Base-by-base conservation (phyloP, 2,113 vertebrate genomes). In the Thomomys bottae region DNA sequence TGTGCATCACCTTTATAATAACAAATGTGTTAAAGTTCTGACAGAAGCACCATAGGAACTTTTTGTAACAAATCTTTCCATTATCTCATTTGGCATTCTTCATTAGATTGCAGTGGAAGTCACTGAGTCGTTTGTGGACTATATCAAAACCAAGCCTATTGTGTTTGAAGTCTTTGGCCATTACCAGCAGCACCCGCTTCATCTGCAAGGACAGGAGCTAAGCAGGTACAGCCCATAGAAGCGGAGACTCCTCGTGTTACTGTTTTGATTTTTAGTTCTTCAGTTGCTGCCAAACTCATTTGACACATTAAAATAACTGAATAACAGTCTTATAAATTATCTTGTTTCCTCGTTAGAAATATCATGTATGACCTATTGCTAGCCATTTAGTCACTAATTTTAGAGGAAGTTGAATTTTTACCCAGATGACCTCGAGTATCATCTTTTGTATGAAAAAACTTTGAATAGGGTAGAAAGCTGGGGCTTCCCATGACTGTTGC, bases 151-250 rank as follows among this genome's bases (percentile, higher is more conserved):
- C 83, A 99, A 99, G 68, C 99, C 99, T 1, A 98, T 99, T 18
- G 99, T 99, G 76, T 99, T 99, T 96, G 99, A 99, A 95, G 99
- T 99, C 89, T 99, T 99, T 49, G 99, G 99, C 0, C 99, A 99
- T 96, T 99, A 99, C 92, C 99, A 99, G 97, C 99, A 99, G 95
- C 99, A 99, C 84, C 99, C 99, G 4, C 98, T 98, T 66, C 98
- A 99, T 87, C 95, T 97, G 59, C 99, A 99, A 57, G 99, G 98
- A 28, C 99, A 99, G 96, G 99, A 99, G 77, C 96, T 99, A 73
- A 98, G 96, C 97, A 99, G 99, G 99, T 99, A 95, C 21, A 96
- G 92, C 7, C 79, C 63, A 3, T 12, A 92, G 36, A 24, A 67
- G 23, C 28, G 10, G 59, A 66, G 40, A 73, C 64, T 36, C 57